A percentile compares a stretch with the other conserved stretches of the same genome.
Conservation (phyloP, 2,797 vertebrate genomes). For the Momotus momota region DNA sequence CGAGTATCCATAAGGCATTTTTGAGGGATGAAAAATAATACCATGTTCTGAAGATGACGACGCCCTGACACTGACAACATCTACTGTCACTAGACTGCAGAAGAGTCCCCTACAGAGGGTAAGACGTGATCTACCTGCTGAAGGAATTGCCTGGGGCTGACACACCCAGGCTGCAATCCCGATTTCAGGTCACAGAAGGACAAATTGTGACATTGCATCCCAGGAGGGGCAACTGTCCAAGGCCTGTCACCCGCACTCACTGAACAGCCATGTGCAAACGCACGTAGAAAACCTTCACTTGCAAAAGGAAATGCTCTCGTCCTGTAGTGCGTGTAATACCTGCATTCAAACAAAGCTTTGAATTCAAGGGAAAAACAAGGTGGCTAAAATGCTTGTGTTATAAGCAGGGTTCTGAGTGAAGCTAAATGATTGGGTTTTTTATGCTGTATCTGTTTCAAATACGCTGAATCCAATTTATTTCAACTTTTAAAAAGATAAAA, state of each 20-base stretch:
- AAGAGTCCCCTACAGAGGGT: background rate
- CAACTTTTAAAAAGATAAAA: background rate
- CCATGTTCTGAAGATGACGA: background rate
- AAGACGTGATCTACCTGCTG: background rate
- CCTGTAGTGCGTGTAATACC: rapidly evolving
- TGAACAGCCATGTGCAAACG: rapidly evolving
- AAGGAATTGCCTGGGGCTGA: background rate
- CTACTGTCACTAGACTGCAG: background rate
- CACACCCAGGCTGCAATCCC: background rate
- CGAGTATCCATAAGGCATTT: background rate
- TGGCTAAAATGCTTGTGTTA: background rate
- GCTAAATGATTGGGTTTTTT: background rate
- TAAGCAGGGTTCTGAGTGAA: background rate
- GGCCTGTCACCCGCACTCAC: background rate
- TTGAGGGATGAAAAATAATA: background rate
- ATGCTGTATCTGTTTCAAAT: background rate
- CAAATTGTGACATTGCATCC: background rate
- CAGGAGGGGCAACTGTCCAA: background rate
- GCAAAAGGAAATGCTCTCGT: background rate
- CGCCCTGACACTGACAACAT: background rate
- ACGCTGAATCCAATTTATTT: background rate
- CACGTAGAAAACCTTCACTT: background rate
- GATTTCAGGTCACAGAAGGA: background rate
- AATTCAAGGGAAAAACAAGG: background rate
- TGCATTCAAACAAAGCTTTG: background rate